Base-by-base conservation (phyloP, 2,888 invertebrate species). In the Melinopterus prodromus region DNA sequence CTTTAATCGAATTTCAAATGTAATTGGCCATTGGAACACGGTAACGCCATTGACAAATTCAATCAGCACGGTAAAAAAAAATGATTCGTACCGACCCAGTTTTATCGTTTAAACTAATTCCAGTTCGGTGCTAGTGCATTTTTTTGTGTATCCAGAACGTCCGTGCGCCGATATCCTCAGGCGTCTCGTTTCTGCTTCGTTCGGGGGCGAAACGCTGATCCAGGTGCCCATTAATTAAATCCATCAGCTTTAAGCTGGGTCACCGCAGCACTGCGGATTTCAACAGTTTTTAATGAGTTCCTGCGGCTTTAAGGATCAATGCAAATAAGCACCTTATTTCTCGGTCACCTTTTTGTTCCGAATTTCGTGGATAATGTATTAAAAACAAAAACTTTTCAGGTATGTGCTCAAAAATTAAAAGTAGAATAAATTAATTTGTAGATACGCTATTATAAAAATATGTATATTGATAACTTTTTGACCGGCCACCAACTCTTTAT, bases 171-270 rank as follows among this genome's bases (percentile, higher is more conserved):
- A 12, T 53, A 53, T 53, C 53, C 53, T 1, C 9, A 53, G 53
- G 53, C 53, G 53, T 9, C 53, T 7, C 53, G 53, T 53, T 53
- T 53, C 53, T 53, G 53, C 53, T 53, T 9, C 53, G 53, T 53
- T 53, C 53, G 12, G 53, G 3, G 53, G 53, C 12, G 12, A 53
- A 53, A 53, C 12, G 53, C 53, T 53, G 53, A 53, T 53, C 53
- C 53, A 7, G 53, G 2, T 12, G 53, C 9, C 53, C 53, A 53
- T 53, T 53, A 53, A 53, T 53, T 53, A 53, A 53, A 53, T 53
- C 53, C 53, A 53, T 53, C 53, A 53, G 53, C 53, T 53, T 53
- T 53, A 53, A 53, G 53, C 53, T 53, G 53, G 53, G 53, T 53
- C 53, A 53, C 53, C 53, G 53, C 53, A 12, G 53, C 53, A 53